These are phyloP conservation scores for Gonioctena quinquepunctata DNA, from an alignment of 1,140 invertebrate genomes.

Conservation along the genomic window DNA sequence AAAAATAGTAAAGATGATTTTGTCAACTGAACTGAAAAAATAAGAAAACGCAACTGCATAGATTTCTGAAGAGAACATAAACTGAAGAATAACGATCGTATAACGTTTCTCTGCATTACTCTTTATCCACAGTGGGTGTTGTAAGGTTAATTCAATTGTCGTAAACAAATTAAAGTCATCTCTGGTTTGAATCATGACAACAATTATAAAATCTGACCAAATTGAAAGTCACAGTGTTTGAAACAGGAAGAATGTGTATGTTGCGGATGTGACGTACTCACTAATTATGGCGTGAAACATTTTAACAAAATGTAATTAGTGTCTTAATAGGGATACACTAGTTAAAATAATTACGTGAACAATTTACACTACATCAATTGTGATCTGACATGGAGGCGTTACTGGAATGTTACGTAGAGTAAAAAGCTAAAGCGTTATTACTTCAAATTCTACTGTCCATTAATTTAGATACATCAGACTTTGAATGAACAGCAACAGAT, in stretches of 20 bases:
- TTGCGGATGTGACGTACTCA: slow-evolving; percentile 48
- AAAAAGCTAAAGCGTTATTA: too few relatives aligned
- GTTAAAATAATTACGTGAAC: slow-evolving; percentile 51
- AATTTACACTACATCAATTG: slow-evolving; percentile 44
- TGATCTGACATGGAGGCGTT: slow-evolving; percentile 35
- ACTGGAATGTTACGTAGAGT: too few relatives aligned
- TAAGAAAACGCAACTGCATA: too few relatives aligned
- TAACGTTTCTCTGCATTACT: too few relatives aligned
- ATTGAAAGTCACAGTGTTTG: slow-evolving; percentile 29
- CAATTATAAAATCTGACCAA: slow-evolving; percentile 38
- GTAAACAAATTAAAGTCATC: slow-evolving; percentile 15
- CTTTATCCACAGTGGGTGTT: slow-evolving; percentile 1
- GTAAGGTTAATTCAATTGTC: slow-evolving; percentile 10
- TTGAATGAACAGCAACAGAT: too few relatives aligned
- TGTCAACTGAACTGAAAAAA: too few relatives aligned
- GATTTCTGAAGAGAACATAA: too few relatives aligned
- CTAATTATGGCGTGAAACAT: slow-evolving; percentile 53
- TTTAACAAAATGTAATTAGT: slow-evolving; percentile 53
- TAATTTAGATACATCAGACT: too few relatives aligned
- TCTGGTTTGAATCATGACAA: slow-evolving; percentile 17
- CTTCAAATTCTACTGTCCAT: too few relatives aligned
- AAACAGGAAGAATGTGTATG: slow-evolving; percentile 41
- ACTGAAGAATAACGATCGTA: too few relatives aligned
- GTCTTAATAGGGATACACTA: slow-evolving; percentile 54
- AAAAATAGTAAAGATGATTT: too few relatives aligned